Base-by-base conservation (phyloP, 2,797 vertebrate species). In the Chelon auratus region DNA sequence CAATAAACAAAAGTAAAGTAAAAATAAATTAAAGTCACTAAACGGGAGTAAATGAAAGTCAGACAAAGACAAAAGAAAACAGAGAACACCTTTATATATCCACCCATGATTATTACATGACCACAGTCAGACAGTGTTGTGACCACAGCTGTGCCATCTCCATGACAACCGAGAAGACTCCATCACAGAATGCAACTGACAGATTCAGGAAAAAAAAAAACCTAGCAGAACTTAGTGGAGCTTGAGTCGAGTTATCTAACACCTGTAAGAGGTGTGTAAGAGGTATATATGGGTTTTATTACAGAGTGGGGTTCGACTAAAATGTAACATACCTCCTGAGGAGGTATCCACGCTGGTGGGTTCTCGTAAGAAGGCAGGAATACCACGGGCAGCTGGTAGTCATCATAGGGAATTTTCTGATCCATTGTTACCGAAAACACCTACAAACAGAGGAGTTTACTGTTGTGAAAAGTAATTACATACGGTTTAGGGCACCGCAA, bases 321-420 rank as follows among this genome's bases (percentile, higher is more conserved):
- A 3, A 13, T 36, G 24, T 36, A 14, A 0, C 87, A 22, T 77
- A 97, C 97, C 94, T 98, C 97, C n/a, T 97, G 97, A 20, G 95
- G 92, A 12, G 96, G 94, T 39, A 97, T 97, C 97, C 97, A 98
- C 3, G 96, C 95, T n/a, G 97, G 97, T 1, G 97, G 97, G 75
- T 95, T 97, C 87, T 98, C 97, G 77, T 98, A 99, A 0, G 95
- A 95, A 18, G 97, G 97, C 75, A 98, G 91, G 82, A 98, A 97
- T 0, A 99, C 97, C 73, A 99, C 97, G 0, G 96, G 97, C 43
- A 95, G 93, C 60, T 95, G 95, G 86, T 97, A 98, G 68, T 97
- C 97, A 66, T 97, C 96, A 57, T 98, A 98, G 0, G 95, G 93
- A 62, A 96, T 92, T 43, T 97, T 95, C 82, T 94, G 95, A 82